Evolutionary conservation across 2,888 invertebrate species (phyloP).

Genomic region (Phymatocera aterrima): DNA sequence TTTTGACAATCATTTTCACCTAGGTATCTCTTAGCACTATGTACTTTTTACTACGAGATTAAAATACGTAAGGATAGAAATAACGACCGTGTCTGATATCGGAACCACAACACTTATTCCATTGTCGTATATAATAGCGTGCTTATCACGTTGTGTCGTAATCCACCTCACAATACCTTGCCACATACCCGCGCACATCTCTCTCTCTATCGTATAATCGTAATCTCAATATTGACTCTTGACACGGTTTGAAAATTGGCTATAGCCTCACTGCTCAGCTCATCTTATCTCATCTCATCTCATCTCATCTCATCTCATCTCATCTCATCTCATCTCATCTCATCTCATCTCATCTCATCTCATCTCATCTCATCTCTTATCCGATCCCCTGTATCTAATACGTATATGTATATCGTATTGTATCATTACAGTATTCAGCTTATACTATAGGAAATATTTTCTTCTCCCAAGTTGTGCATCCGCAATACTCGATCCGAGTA

Average conservation of each 20-base stretch:
- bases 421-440: too few relatives aligned
- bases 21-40: slow-evolving; percentile 37
- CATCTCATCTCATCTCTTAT: neutral
- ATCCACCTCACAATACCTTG: neutral
- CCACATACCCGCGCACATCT: neutral
- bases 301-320: neutral
- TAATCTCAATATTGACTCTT: slow-evolving; percentile 6
- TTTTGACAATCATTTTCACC: slow-evolving; percentile 68
- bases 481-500: too few relatives aligned
- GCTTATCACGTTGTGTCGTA: too few relatives aligned
- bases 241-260: slow-evolving; percentile 1
- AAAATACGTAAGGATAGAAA: neutral
- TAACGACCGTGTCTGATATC: too few relatives aligned
- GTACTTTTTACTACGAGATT: slow-evolving; percentile 32
- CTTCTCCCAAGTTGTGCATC: too few relatives aligned
- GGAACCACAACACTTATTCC: too few relatives aligned
- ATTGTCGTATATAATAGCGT: too few relatives aligned
- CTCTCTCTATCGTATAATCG: neutral
- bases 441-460: too few relatives aligned
- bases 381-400: neutral
- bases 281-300: neutral
- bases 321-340: too few relatives aligned
- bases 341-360: neutral
- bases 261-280: neutral
- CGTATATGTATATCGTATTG: neutral